Percentiles rank a stretch among this genome's conserved stretches.
These are phyloP conservation scores for Cylloceria caligata DNA, from an alignment of 2,888 invertebrate genomes.

Conservation along the genomic window DNA sequence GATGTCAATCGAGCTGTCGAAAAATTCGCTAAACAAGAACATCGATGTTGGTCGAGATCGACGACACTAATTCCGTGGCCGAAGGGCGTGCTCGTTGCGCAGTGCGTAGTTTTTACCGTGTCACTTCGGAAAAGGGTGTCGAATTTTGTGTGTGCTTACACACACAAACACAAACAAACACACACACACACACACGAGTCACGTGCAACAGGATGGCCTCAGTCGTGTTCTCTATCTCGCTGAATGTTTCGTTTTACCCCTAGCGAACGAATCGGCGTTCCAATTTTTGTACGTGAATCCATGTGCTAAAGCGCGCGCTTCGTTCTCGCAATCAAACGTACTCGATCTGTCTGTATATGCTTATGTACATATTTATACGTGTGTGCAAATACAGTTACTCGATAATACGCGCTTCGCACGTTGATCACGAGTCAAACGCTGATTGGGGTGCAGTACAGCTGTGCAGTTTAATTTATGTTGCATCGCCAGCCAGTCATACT, in stretches of 20 bases:
- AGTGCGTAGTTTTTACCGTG: not conserved
- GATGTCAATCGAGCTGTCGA: slow-evolving; percentile 1
- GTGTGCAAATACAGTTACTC: slow-evolving; percentile 64
- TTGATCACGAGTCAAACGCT: slow-evolving; percentile 80
- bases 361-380: slow-evolving; percentile 68
- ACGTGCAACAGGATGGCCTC: slow-evolving; percentile 48
- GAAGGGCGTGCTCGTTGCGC: slow-evolving; percentile 15
- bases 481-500: slow-evolving; percentile 80
- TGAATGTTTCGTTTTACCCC: slow-evolving; percentile 29
- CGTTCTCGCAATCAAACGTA: slow-evolving; percentile 65
- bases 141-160: slow-evolving; percentile 71
- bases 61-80: slow-evolving; percentile 21
- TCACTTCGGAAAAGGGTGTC: slow-evolving; percentile 62
- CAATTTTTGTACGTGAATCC: slow-evolving; percentile 74
- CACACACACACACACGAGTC: not conserved
- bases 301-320: slow-evolving; percentile 39
- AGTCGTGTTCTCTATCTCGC: slow-evolving; percentile 55
- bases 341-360: slow-evolving; percentile 47
- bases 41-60: slow-evolving; percentile 2
- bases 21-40: slow-evolving; percentile 12
- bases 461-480: slow-evolving; percentile 82
- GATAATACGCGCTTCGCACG: slow-evolving; percentile 76
- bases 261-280: slow-evolving; percentile 72
- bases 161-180: too few relatives aligned
- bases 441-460: slow-evolving; percentile 80